Evolutionary conservation across 2,888 invertebrate genomes (phyloP).

Genomic region (Apamea epomidion): DNA sequence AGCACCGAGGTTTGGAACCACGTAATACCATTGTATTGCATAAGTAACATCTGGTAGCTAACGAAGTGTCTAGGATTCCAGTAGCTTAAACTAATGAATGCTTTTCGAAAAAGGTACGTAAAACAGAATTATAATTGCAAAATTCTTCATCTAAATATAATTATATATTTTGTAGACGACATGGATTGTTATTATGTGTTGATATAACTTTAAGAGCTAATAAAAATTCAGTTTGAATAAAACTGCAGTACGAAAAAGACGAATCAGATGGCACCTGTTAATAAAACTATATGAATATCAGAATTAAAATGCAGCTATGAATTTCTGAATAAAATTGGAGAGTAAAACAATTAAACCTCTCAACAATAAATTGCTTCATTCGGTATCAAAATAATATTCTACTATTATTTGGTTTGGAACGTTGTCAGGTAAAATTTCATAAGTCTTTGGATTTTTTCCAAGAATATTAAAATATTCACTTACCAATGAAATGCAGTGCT

Average conservation of each 20-base stretch:
- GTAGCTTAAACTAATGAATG: not conserved
- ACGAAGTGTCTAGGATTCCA: not conserved
- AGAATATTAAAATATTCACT: slow-evolving; percentile 59
- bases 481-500: slow-evolving; percentile 81
- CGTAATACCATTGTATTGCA: slow-evolving; percentile 15
- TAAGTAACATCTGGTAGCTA: slow-evolving; percentile 14
- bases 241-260: slow-evolving; percentile 1
- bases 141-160: too few species aligned
- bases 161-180: not conserved
- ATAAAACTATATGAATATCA: slow-evolving; percentile 1
- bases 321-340: not conserved
- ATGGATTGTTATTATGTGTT: not conserved
- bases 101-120: not conserved
- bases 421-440: slow-evolving; percentile 49
- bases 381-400: not conserved
- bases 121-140: not conserved
- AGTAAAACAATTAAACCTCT: slow-evolving; percentile 5
- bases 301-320: not conserved
- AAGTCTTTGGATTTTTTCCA: slow-evolving; percentile 49
- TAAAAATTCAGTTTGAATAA: not conserved
- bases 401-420: slow-evolving; percentile 42
- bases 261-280: not conserved
- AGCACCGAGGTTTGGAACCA: not conserved
- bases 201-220: not conserved
- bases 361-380: slow-evolving; percentile 16